Evolutionary conservation across 23 tunicate genomes (phyloP).

Genomic region (Ciona savignyi): DNA sequence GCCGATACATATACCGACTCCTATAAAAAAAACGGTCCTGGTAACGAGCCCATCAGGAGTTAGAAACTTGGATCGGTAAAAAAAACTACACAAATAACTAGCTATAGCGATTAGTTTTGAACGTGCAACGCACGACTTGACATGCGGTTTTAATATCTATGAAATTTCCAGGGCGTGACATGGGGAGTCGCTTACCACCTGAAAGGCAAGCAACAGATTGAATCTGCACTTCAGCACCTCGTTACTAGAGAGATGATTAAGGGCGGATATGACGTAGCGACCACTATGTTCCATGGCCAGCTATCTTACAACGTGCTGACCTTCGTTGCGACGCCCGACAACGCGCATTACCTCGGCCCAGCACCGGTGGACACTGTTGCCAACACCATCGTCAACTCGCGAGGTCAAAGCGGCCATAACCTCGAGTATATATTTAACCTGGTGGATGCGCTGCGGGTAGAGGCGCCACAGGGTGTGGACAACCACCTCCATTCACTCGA

Average conservation of each 20-base stretch:
- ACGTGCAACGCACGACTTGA: no score
- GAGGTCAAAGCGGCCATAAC: conserved; percentile 58
- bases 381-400: conserved; percentile 31
- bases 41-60: no score
- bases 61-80: no score
- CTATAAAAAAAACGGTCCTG: no score
- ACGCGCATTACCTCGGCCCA: conserved; percentile 32
- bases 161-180: conserved; percentile 31
- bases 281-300: conserved; percentile 10
- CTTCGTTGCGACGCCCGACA: conserved; percentile 36
- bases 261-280: conserved; percentile 41
- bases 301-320: conserved; percentile 2
- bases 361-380: conserved; percentile 24
- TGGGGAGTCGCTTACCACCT: conserved; percentile 58
- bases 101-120: no score
- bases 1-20: no score
- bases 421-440: conserved; percentile 49
- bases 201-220: conserved; percentile 38
- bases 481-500: conserved; percentile 22
- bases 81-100: no score
- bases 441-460: conserved; percentile 27
- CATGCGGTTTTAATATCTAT: no score
- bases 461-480: conserved; percentile 33
- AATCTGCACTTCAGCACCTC: conserved; percentile 36
- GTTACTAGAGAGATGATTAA: conserved; percentile 32